phyloP scores from a whole-genome alignment of 2,113 vertebrate genomes.

The Calyptomena viridis region DNA sequence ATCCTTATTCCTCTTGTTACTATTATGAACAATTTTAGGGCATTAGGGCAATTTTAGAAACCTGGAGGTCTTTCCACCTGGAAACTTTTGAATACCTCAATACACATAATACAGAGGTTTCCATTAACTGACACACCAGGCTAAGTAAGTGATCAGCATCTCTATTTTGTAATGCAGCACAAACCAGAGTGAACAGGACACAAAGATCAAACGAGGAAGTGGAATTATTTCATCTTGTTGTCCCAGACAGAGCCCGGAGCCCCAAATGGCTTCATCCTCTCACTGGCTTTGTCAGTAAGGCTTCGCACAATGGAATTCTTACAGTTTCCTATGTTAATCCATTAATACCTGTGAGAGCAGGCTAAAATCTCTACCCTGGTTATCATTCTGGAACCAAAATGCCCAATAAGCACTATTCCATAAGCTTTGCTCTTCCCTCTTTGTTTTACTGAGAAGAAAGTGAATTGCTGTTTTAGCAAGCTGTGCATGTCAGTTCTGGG shows the following conservation, averaged over 20 bases:
- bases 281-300: neutral
- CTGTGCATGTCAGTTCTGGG: neutral
- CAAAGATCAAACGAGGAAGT: neutral
- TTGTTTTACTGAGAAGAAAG: neutral
- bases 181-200: neutral
- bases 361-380: neutral
- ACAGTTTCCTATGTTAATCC: constrained; percentile 25
- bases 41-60: neutral
- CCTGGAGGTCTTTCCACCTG: neutral
- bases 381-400: constrained; percentile 12
- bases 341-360: constrained; percentile 21
- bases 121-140: constrained; percentile 4
- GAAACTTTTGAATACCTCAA: neutral
- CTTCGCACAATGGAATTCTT: constrained; percentile 1
- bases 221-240: constrained; percentile 21
- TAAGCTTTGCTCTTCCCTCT: neutral
- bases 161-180: neutral
- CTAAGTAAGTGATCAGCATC: constrained; percentile 18
- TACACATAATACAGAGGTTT: neutral
- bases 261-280: constrained; percentile 23
- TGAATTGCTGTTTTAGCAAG: neutral
- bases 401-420: neutral
- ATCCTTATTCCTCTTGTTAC: neutral
- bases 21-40: neutral
- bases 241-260: constrained; percentile 4